These are phyloP conservation scores for Rhingia campestris DNA, from an alignment of 2,888 invertebrate genomes.

Conservation along the genomic window DNA sequence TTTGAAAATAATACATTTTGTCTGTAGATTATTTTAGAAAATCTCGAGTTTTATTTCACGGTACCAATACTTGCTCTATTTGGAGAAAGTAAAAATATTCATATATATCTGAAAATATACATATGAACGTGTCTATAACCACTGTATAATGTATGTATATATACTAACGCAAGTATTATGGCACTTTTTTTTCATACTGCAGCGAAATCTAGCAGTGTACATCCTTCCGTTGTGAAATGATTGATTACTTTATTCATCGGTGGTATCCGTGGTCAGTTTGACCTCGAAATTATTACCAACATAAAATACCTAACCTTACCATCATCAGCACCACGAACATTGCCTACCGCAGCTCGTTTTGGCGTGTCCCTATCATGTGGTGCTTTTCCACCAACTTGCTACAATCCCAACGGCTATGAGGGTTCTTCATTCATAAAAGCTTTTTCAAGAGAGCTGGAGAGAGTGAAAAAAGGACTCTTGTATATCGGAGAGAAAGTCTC, in stretches of 20 bases:
- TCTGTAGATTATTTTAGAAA: too few relatives aligned
- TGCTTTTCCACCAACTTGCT: background rate
- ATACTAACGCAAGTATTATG: too few relatives aligned
- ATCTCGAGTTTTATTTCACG: too few relatives aligned
- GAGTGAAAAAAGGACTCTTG: background rate
- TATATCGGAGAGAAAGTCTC: conserved; percentile 36
- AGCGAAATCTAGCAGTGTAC: conserved; percentile 37
- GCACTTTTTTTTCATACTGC: too few relatives aligned
- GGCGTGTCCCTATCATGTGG: conserved; percentile 30
- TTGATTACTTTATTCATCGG: conserved; percentile 67
- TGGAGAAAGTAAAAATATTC: too few relatives aligned
- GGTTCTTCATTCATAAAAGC: conserved; percentile 55
- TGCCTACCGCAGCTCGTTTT: conserved; percentile 48
- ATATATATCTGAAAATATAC: too few relatives aligned
- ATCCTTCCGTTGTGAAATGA: conserved; percentile 54
- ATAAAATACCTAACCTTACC: conserved; percentile 27
- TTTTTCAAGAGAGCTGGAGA: background rate
- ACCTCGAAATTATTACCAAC: conserved; percentile 57
- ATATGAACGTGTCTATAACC: too few relatives aligned
- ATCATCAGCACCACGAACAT: conserved; percentile 24
- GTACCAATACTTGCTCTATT: too few relatives aligned
- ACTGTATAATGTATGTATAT: too few relatives aligned
- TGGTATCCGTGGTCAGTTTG: conserved; percentile 56
- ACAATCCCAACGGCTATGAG: background rate
- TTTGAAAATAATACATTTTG: too few relatives aligned